Evolutionary conservation across 2,888 invertebrate species (phyloP).

Genomic region (Tetragonula carbonaria): DNA sequence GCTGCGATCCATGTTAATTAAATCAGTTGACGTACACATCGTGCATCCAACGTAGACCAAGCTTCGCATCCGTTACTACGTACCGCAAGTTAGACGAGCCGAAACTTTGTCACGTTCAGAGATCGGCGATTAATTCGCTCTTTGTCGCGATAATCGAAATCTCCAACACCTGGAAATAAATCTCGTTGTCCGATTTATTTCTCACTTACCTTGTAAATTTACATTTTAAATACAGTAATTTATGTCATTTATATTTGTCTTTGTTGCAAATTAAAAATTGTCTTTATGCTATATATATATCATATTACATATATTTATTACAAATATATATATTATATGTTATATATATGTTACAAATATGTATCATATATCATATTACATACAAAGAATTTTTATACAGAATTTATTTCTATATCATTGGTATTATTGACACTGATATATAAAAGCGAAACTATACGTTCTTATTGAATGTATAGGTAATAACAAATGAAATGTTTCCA

Average conservation of each 20-base stretch:
- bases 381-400: not conserved
- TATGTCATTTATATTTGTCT: not conserved
- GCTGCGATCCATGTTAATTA: constrained; percentile 75
- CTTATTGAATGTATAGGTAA: too few species aligned
- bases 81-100: constrained; percentile 48
- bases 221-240: not conserved
- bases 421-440: too few species aligned
- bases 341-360: not conserved
- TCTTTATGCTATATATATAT: not conserved
- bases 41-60: constrained; percentile 35
- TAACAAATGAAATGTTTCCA: too few species aligned
- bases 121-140: constrained; percentile 54
- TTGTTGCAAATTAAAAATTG: not conserved
- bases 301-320: too few species aligned
- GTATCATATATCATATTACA: not conserved
- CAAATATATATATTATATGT: too few species aligned
- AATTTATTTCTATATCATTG: not conserved
- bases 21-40: constrained; percentile 70
- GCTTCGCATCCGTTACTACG: constrained; percentile 35
- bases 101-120: constrained; percentile 53
- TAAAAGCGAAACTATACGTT: too few species aligned
- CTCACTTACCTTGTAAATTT: not conserved
- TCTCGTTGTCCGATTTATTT: not conserved
- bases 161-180: constrained; percentile 34
- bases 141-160: constrained; percentile 31